Conservation (phyloP, 2,888 invertebrate genomes). For the Heterodera filipjevi region DNA sequence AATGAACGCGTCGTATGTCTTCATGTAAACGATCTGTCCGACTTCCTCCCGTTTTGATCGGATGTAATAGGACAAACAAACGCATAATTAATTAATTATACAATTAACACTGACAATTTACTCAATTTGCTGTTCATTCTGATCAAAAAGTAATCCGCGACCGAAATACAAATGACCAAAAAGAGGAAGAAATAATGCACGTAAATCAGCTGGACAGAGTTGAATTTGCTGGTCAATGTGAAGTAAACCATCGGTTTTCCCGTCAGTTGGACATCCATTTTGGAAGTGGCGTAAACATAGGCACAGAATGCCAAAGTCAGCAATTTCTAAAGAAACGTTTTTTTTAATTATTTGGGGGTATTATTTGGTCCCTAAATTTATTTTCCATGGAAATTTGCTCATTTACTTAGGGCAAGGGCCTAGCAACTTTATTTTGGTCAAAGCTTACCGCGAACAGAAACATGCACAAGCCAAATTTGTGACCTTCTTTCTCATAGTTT, state of each 20-base stretch:
- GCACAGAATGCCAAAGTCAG: slow-evolving; percentile 10
- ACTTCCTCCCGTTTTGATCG: slow-evolving; percentile 13
- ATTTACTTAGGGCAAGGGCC: background rate
- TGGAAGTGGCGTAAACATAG: slow-evolving; percentile 18
- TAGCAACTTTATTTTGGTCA: background rate
- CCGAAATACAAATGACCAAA: slow-evolving; percentile 25
- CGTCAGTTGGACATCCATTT: slow-evolving; percentile 1
- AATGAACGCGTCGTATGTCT: slow-evolving; percentile 19
- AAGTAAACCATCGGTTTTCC: slow-evolving; percentile 28
- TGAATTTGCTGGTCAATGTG: slow-evolving; percentile 15
- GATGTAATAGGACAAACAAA: slow-evolving; percentile 7
- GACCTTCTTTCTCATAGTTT: slow-evolving; percentile 18
- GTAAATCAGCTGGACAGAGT: background rate
- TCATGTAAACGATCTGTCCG: slow-evolving; percentile 6
- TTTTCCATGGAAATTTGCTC: too few species aligned
- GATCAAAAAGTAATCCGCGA: slow-evolving; percentile 25
- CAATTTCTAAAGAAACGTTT: too few species aligned
- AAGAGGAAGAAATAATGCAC: slow-evolving; percentile 20
- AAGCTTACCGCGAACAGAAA: slow-evolving; percentile 15
- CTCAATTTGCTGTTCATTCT: slow-evolving; percentile 6
- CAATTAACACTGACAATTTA: background rate
- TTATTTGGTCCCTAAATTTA: too few species aligned
- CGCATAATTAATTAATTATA: background rate
- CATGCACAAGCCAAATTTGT: background rate
- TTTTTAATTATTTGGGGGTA: too few species aligned